These are phyloP conservation scores for Ennomos quercinarius DNA, from an alignment of 2,888 invertebrate species.

Conservation along the genomic window DNA sequence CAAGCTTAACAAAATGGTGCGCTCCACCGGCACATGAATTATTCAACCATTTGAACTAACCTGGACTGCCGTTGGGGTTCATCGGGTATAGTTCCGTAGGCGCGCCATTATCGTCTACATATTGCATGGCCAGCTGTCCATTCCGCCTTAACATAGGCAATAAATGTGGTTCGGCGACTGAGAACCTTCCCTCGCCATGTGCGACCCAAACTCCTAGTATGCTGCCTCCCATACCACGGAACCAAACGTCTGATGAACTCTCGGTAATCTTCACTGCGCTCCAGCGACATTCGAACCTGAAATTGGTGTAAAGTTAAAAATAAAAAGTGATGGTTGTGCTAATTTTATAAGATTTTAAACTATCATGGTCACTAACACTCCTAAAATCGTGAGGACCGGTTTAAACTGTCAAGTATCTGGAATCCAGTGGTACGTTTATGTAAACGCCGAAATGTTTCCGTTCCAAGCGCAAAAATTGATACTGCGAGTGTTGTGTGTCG, in stretches of 20 bases:
- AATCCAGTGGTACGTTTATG: too few species aligned
- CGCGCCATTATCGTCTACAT: conserved; percentile 91
- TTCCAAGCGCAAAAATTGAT: too few species aligned
- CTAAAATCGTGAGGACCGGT: too few species aligned
- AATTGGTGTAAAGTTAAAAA: not conserved
- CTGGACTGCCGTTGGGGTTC: conserved; percentile 96
- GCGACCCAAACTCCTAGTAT: conserved; percentile 98
- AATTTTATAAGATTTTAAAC: too few species aligned
- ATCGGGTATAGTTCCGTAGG: conserved; percentile 94
- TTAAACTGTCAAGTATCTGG: too few species aligned
- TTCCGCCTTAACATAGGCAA: conserved; percentile 79
- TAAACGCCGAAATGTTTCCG: too few species aligned
- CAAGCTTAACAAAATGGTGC: too few species aligned
- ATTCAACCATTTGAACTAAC: conserved; percentile 59
- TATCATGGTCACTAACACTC: too few species aligned
- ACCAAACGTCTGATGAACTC: conserved; percentile 90
- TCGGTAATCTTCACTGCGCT: conserved; percentile 90
- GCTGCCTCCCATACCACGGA: conserved; percentile 94
- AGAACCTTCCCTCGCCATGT: conserved; percentile 96
- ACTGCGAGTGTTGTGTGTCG: too few species aligned
- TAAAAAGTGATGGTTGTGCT: too few species aligned
- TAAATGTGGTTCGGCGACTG: conserved; percentile 80
- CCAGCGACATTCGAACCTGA: conserved; percentile 88
- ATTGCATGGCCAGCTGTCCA: conserved; percentile 91
- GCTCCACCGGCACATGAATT: too few species aligned